These are phyloP conservation scores for Dermochelys coriacea DNA, from an alignment of 2,797 vertebrate species.

Conservation along the genomic window DNA sequence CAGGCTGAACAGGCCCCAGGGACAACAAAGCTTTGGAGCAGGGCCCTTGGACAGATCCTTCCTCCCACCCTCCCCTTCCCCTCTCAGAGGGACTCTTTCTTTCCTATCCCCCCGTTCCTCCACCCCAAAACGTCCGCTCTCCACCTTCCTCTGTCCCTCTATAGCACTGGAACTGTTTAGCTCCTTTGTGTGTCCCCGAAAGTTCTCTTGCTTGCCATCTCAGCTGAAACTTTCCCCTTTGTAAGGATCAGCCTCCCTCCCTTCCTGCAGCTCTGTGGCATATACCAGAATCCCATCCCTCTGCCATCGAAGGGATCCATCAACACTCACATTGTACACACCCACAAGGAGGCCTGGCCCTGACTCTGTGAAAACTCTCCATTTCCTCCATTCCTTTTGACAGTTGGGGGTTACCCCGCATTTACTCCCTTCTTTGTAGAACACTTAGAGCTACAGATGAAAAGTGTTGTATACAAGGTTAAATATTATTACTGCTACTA, in stretches of 20 bases:
- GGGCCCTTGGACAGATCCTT: not conserved
- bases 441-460: not conserved
- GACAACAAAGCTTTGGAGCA: constrained; percentile 20
- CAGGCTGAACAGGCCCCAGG: constrained; percentile 5
- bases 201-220: not conserved
- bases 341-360: not conserved
- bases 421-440: not conserved
- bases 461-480: not conserved
- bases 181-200: not conserved
- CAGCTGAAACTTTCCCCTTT: not conserved
- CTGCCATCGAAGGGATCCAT: not conserved
- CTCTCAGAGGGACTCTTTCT: not conserved
- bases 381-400: not conserved
- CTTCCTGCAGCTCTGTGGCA: not conserved
- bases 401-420: not conserved
- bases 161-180: not conserved
- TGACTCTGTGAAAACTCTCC: not conserved
- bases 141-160: not conserved
- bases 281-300: not conserved
- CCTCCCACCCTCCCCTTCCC: not conserved
- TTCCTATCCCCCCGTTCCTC: not conserved
- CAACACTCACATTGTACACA: not conserved
- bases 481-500: not conserved
- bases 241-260: not conserved
- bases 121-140: not conserved